Percentiles rank a stretch among this genome's conserved stretches.
phyloP scores from a whole-genome alignment of 1,140 invertebrate genomes.

The Papilio glaucus region DNA sequence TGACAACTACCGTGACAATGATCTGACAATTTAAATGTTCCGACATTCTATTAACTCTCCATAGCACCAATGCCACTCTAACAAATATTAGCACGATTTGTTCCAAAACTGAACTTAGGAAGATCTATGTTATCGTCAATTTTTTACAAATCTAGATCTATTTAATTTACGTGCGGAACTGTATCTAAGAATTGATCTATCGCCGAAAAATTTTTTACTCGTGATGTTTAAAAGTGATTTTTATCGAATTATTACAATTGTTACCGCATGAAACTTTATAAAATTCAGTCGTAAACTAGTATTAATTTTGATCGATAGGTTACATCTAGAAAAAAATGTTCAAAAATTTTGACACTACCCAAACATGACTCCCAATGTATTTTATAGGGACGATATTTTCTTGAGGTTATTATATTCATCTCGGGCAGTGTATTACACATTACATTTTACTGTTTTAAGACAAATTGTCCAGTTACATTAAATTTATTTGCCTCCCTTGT shows the following conservation, averaged over 20 bases:
- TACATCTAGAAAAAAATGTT: slow-evolving; percentile 79
- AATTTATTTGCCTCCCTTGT: slow-evolving; percentile 76
- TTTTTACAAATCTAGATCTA: slow-evolving; percentile 70
- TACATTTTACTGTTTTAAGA: slow-evolving; percentile 59
- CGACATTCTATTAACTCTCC: slow-evolving; percentile 48
- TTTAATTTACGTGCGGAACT: slow-evolving; percentile 61
- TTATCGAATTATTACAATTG: slow-evolving; percentile 67
- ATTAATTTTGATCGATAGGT: slow-evolving; percentile 69
- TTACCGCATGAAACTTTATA: slow-evolving; percentile 77
- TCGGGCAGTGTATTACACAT: slow-evolving; percentile 69
- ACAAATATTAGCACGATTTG: slow-evolving; percentile 62
- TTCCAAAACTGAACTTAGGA: slow-evolving; percentile 54
- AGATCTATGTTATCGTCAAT: slow-evolving; percentile 67
- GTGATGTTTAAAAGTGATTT: slow-evolving; percentile 56
- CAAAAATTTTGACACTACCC: slow-evolving; percentile 71
- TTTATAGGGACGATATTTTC: slow-evolving; percentile 10
- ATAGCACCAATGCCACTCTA: slow-evolving; percentile 75
- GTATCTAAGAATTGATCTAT: slow-evolving; percentile 59
- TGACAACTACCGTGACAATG: slow-evolving; percentile 39
- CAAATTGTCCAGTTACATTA: slow-evolving; percentile 56
- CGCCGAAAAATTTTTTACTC: slow-evolving; percentile 58
- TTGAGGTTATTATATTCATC: slow-evolving; percentile 10
- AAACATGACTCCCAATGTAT: slow-evolving; percentile 50
- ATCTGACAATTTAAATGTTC: slow-evolving; percentile 18
- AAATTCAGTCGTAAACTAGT: slow-evolving; percentile 81